Evolutionary conservation across 1,140 invertebrate genomes (phyloP), one percentile per base, ranked within the genome.

Genomic region (Melitaea cinxia): DNA sequence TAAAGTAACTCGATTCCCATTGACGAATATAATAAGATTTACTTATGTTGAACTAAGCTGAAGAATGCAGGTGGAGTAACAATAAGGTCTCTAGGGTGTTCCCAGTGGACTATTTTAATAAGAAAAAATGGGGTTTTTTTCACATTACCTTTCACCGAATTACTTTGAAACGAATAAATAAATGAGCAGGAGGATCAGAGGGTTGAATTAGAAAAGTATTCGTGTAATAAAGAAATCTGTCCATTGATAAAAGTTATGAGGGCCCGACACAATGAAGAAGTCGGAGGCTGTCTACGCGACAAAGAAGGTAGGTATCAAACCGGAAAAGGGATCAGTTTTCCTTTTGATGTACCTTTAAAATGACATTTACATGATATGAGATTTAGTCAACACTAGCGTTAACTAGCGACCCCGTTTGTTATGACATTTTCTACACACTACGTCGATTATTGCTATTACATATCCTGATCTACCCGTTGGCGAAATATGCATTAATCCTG

Each of bases 121-220:
- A 85, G 80, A 86, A 88, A 89, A 85, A 86, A 74, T 67, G 80
- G 78, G 76, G 73, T 63, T 78, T 76, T 72, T 78, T 73, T 71
- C 76, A 75, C 59, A 64, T 80, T 65, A 74, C 77, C 72, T 83
- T 73, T 69, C 59, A 65, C 68, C 53, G 76, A 83, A 85, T 86
- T 86, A 86, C 84, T 80, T 88, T 87, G 80, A 82, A 85, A 84
- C 78, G 82, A 81, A 82, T 81, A 84, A 88, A 88, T 88, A 85
- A 88, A 82, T 82, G 80, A 83, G 78, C 70, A 76, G 65, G 62
- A 78, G 85, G 85, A 85, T 91, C 77, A 88, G 78, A 76, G 78
- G 76, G 85, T 89, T 85, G 83, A 86, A 88, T 87, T 89, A 88
- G 85, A 83, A 85, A 90, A 80, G 76, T 78, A 81, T 83, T 86